Percentiles rank a stretch among this genome's conserved stretches.
Evolutionary conservation across 2,888 invertebrate genomes (phyloP).

Genomic region (Pocota personata): DNA sequence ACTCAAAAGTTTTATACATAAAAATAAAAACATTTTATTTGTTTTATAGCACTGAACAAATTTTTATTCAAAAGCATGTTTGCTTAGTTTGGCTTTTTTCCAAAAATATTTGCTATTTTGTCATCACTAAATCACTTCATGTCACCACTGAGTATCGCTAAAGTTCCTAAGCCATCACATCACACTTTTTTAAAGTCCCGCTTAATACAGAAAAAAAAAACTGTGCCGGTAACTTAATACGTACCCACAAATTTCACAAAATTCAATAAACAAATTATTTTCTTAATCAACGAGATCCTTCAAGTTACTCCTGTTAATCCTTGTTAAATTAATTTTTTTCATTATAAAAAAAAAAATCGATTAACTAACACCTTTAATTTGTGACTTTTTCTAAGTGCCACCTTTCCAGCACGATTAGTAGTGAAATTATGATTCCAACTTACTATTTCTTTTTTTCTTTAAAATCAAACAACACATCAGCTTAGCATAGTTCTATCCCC

Average conservation of each 20-base stretch:
- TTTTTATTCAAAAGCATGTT: neutral
- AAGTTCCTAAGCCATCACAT: conserved; percentile 34
- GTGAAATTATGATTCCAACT: conserved; percentile 70
- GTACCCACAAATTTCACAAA: conserved; percentile 34
- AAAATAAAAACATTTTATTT: no score
- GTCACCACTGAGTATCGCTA: neutral
- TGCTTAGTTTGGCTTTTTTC: neutral
- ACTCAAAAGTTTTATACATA: no score
- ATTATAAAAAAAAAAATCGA: neutral
- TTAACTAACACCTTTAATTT: neutral
- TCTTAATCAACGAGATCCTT: neutral
- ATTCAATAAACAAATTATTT: neutral
- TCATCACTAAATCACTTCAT: neutral
- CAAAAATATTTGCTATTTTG: neutral
- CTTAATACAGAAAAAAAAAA: neutral
- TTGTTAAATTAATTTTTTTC: neutral
- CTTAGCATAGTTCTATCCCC: conserved; percentile 71
- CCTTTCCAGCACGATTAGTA: conserved; percentile 69
- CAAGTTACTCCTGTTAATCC: neutral
- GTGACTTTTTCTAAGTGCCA: conserved; percentile 31
- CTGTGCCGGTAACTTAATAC: conserved; percentile 9
- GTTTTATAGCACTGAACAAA: no score
- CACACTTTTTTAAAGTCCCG: neutral
- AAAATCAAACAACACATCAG: conserved; percentile 51
- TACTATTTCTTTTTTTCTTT: conserved; percentile 59